Evolutionary conservation across 2,113 vertebrate species (phyloP).

Genomic region (Tretioscincus oriximinensis): DNA sequence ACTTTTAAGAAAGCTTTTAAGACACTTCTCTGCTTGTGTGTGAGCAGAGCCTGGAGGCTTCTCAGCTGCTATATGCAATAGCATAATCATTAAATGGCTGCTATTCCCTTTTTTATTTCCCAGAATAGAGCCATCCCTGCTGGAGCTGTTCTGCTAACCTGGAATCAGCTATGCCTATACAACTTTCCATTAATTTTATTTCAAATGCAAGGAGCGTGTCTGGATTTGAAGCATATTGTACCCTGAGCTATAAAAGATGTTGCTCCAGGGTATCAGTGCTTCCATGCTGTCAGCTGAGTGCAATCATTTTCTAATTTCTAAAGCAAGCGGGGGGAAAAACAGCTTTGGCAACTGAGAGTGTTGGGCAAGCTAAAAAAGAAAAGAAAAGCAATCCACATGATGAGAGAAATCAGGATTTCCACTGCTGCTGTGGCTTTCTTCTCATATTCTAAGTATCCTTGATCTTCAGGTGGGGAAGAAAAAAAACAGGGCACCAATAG

Average conservation of each 20-base stretch:
- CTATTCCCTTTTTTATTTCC: neutral
- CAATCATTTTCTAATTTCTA: conserved; percentile 42
- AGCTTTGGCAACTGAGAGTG: neutral
- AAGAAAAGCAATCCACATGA: neutral
- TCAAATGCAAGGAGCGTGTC: conserved; percentile 9
- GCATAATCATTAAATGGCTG: neutral
- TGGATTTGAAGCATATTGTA: conserved; percentile 1
- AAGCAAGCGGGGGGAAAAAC: conserved; percentile 11
- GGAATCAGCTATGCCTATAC: neutral
- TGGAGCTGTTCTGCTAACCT: conserved; percentile 8
- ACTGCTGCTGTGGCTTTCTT: neutral
- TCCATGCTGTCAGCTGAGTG: neutral
- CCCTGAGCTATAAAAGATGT: conserved; percentile 13
- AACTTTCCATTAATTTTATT: conserved; percentile 21
- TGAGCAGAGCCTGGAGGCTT: neutral
- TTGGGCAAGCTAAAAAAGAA: neutral
- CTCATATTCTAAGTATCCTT: conserved; percentile 7
- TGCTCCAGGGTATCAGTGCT: neutral
- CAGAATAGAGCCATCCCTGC: neutral
- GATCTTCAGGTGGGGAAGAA: conserved; percentile 12
- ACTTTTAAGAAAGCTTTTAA: neutral
- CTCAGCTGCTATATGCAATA: neutral
- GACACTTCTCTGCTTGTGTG: neutral
- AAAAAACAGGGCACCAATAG: neutral
- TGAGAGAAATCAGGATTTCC: neutral